Evolutionary conservation across 2,888 invertebrate species (phyloP).

Genomic region (Leuctra nigra): DNA sequence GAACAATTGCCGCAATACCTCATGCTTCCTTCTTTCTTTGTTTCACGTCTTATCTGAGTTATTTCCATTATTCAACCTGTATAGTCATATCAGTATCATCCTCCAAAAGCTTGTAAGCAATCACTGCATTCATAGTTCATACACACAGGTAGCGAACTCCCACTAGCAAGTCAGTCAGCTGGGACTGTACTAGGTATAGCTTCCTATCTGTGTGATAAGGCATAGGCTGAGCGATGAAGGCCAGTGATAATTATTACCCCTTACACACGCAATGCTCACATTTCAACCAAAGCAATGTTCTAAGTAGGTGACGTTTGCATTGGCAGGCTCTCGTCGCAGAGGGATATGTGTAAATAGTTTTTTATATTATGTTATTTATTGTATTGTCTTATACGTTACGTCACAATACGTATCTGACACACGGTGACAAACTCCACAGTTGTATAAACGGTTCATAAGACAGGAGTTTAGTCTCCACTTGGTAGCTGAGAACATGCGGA

Average conservation of each 20-base stretch:
- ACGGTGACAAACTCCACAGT: too few species aligned
- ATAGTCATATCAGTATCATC: background rate
- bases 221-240: conserved; percentile 10
- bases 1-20: too few species aligned
- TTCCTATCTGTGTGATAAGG: conserved; percentile 11
- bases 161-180: background rate
- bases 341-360: too few species aligned
- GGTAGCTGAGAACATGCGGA: conserved; percentile 1
- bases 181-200: background rate
- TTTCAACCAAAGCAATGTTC: background rate
- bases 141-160: background rate
- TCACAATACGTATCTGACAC: too few species aligned
- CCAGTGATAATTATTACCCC: background rate
- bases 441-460: too few species aligned
- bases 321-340: too few species aligned
- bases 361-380: conserved; percentile 3
- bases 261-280: conserved; percentile 1
- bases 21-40: conserved; percentile 10
- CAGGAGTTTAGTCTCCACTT: too few species aligned
- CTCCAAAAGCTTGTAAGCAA: background rate
- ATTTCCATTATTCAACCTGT: conserved; percentile 15
- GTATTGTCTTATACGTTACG: background rate
- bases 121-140: background rate
- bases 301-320: background rate
- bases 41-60: conserved; percentile 6